Evolutionary conservation across 37 sponge, comb jelly and placozoan genomes (phyloP).

Genomic region (Hormiphora californensis): DNA sequence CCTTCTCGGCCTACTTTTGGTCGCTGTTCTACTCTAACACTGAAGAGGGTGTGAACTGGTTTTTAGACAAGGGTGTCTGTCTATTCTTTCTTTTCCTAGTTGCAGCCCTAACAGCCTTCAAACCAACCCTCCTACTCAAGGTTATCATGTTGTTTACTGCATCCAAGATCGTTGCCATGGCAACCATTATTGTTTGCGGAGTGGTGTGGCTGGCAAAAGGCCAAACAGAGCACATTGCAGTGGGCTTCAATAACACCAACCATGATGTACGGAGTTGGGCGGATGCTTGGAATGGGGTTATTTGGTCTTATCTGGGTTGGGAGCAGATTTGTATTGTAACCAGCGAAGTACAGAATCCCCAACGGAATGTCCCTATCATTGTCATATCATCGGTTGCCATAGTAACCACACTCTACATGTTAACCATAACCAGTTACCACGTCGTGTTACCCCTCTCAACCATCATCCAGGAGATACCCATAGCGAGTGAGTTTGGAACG

Average conservation of each 20-base stretch:
- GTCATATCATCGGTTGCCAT: not conserved
- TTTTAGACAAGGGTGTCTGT: not conserved
- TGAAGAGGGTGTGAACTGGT: not conserved
- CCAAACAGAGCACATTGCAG: not conserved
- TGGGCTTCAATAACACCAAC: not conserved
- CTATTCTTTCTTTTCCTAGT: not conserved
- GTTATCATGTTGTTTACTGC: not conserved
- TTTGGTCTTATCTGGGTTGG: slow-evolving; percentile 19
- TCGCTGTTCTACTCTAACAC: not conserved
- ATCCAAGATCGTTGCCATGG: not conserved
- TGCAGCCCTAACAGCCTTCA: not conserved
- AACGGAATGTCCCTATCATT: slow-evolving; percentile 9
- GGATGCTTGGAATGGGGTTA: slow-evolving; percentile 21
- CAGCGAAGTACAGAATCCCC: not conserved
- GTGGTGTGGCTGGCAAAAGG: not conserved
- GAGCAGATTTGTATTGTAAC: not conserved
- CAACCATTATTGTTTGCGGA: not conserved
- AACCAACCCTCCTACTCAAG: not conserved
- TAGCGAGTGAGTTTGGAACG: slow-evolving; percentile 13
- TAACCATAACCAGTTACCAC: not conserved
- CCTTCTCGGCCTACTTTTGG: not conserved
- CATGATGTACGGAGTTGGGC: not conserved
- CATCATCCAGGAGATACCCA: not conserved
- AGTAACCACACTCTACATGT: not conserved
- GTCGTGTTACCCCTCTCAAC: not conserved